A percentile compares a stretch with the other conserved stretches of the same genome.
Evolutionary conservation across 1,140 invertebrate species (phyloP).

Genomic region (Phymorhynchus buccinoides): DNA sequence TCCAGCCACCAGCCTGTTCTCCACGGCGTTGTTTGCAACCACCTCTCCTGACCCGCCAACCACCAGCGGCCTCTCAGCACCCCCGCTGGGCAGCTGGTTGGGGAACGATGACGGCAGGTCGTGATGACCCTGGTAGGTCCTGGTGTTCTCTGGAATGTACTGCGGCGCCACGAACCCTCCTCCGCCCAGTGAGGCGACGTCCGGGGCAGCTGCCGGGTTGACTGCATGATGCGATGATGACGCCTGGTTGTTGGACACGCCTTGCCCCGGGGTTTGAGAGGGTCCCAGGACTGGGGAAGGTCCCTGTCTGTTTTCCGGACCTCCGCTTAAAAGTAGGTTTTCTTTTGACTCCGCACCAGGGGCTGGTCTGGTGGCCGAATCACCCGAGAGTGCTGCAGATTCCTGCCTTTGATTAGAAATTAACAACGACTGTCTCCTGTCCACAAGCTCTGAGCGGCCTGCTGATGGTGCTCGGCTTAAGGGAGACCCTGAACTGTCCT

Average conservation of each 20-base stretch:
- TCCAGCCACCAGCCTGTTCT: slow-evolving; percentile 29
- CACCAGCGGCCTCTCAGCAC: not conserved
- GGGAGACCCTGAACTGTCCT: not conserved
- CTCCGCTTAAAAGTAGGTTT: not conserved
- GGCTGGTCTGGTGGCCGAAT: not conserved
- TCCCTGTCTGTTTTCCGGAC: not conserved
- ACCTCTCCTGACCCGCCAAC: not conserved
- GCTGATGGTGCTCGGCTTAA: not conserved
- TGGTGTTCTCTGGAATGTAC: slow-evolving; percentile 11
- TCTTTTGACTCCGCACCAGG: not conserved
- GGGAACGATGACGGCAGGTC: not conserved
- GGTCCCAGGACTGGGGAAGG: not conserved
- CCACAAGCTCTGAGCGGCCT: not conserved
- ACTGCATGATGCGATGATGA: too few relatives aligned
- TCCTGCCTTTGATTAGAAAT: not conserved
- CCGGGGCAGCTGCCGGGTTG: not conserved
- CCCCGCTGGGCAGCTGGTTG: not conserved
- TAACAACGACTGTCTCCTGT: not conserved
- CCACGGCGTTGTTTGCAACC: not conserved
- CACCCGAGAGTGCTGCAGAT: not conserved
- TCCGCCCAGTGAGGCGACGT: not conserved
- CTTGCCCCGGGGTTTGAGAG: not conserved
- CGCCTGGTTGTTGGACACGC: not conserved
- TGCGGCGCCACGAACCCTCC: not conserved
- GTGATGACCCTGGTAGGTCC: not conserved